Evolutionary conservation across 2,888 invertebrate genomes (phyloP), one percentile per base, ranked within the genome.

Genomic region (Agriopis aurantiaria): DNA sequence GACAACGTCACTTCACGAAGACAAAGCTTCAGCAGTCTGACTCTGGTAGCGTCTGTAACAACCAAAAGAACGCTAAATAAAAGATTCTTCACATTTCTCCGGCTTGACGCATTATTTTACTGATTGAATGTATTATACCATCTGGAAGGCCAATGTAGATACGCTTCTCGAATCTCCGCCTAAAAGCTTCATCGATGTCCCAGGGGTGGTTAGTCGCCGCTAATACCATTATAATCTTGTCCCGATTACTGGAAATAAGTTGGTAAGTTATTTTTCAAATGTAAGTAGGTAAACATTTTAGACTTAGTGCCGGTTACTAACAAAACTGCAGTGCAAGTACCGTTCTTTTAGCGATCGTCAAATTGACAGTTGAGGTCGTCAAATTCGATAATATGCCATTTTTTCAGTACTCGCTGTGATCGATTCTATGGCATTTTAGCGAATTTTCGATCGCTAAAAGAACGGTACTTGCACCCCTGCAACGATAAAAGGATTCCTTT

Each of bases 121-220:
- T 11, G 11, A 12, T 12, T 10, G 9, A 46, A 46, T 12, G 8
- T 48, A 7, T 3, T 33, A n/a, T n/a, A 96, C 96, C 96, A 85
- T 96, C 96, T 49, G 98, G 98, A 68, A 98, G 93, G 33, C 98
- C 97, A 79, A 98, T 97, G 87, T 97, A 98, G 78, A 98, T 97
- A 76, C 98, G 95, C 88, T 98, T 98, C 84, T 98, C 98, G 75
- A 98, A 96, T 60, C 98, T 95, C 78, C 98, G 95, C 45, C 98
- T 93, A 79, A 98, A 96, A 0, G 98, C 98, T 82, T 98, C 98
- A 83, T 98, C 98, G 76, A 98, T 96, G 83, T 98, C 98, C 98
- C 98, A 98, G 0, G 98, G 98, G 85, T 98, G 97, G 89, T 98
- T 98, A 0, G 98, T 98, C 8, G 98, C 98, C 0, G 98, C 98